Evolutionary conservation across 2,113 vertebrate genomes (phyloP).

Genomic region (Arizona elegans): DNA sequence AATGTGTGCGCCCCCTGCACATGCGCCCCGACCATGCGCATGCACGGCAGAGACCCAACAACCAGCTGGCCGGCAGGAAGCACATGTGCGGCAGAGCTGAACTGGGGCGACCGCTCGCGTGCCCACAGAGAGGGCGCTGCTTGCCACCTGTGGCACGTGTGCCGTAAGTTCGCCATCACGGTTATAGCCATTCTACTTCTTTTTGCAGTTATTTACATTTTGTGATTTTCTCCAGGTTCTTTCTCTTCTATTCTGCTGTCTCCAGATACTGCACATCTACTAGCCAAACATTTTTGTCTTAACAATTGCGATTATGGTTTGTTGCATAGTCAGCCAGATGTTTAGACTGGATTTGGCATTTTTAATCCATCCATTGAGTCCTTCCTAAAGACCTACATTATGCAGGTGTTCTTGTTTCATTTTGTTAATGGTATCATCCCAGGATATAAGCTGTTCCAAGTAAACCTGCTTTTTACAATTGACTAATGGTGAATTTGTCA

Average conservation of each 20-base stretch:
- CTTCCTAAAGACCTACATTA: not conserved
- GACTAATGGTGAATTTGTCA: not conserved
- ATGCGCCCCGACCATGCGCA: no score
- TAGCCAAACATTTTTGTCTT: not conserved
- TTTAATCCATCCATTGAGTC: not conserved
- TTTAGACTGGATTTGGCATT: not conserved
- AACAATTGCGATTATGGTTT: not conserved
- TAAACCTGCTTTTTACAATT: not conserved
- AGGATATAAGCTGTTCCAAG: not conserved
- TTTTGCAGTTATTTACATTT: not conserved
- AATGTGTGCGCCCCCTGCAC: no score
- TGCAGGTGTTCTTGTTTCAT: not conserved
- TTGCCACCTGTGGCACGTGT: no score
- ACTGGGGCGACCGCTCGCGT: no score
- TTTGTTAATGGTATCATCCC: not conserved
- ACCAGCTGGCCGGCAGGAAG: no score
- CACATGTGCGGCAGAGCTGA: no score
- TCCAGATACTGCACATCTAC: not conserved
- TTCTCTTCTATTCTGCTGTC: not conserved
- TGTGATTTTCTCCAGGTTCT: not conserved
- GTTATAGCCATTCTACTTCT: not conserved
- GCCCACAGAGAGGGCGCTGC: no score
- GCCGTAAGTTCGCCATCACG: no score
- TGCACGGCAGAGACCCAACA: fast-evolving
- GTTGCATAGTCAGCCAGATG: not conserved